Conservation (phyloP, 2,888 invertebrate genomes). For the Esperia sulphurella region DNA sequence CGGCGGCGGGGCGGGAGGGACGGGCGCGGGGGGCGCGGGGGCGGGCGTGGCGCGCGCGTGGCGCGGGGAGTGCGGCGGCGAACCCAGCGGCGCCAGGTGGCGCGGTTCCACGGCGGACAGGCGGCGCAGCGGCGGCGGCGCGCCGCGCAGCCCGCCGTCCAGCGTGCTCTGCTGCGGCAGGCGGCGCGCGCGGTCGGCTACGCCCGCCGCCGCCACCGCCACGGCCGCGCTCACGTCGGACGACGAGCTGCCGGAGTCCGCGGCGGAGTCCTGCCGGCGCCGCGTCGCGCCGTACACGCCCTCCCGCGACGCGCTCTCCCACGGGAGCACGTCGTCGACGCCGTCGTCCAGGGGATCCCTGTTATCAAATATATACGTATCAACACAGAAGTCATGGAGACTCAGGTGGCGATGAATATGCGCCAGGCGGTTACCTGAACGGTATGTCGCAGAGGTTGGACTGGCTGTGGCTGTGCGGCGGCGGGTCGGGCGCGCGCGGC, state of each 20-base stretch:
- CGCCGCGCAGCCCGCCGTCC: conserved; percentile 80
- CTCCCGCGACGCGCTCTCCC: conserved; percentile 55
- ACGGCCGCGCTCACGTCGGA: conserved; percentile 83
- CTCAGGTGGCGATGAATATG: neutral
- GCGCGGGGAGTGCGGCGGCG: conserved; percentile 62
- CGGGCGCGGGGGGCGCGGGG: conserved; percentile 50
- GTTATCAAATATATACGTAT: neutral
- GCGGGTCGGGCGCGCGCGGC: conserved; percentile 82
- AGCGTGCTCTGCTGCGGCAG: conserved; percentile 84
- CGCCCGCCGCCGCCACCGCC: conserved; percentile 52
- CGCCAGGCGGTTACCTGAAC: conserved; percentile 80
- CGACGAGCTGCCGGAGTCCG: conserved; percentile 86
- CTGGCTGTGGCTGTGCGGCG: conserved; percentile 94
- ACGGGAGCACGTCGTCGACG: conserved; percentile 56
- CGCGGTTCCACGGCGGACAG: conserved; percentile 77
- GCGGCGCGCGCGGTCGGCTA: conserved; percentile 78
- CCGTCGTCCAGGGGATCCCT: conserved; percentile 65
- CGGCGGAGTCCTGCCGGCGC: conserved; percentile 81
- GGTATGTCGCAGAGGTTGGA: conserved; percentile 92
- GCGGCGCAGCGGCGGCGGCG: conserved; percentile 63
- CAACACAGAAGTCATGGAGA: too few relatives aligned
- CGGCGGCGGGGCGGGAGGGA: conserved; percentile 51
- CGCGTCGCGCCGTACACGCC: conserved; percentile 41
- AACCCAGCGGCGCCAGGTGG: conserved; percentile 77
- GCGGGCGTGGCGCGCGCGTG: conserved; percentile 42